Conservation (phyloP, 1,140 invertebrate genomes). For the Papilio machaon region DNA sequence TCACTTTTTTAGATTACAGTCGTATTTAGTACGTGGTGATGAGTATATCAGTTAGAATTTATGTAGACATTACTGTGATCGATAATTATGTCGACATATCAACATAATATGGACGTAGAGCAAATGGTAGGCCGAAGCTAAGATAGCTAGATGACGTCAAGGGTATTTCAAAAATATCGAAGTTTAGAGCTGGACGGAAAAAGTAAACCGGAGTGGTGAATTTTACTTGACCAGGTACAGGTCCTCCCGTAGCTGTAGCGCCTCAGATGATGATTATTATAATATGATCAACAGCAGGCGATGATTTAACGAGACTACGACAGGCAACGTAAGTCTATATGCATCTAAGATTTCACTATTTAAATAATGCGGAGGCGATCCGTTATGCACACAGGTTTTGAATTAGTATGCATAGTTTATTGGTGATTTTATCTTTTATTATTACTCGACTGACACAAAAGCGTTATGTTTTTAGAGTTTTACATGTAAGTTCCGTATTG, state of each 20-base stretch:
- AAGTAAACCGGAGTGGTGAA: too few relatives aligned
- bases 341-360: conserved; percentile 22
- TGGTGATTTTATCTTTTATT: background rate
- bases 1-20: background rate
- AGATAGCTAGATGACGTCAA: too few relatives aligned
- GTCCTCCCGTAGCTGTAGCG: too few relatives aligned
- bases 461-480: too few relatives aligned
- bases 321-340: background rate
- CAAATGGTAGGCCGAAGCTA: too few relatives aligned
- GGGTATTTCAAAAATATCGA: too few relatives aligned
- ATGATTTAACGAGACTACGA: background rate
- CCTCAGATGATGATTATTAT: too few relatives aligned
- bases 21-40: background rate
- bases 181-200: too few relatives aligned
- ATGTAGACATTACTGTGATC: conserved; percentile 1
- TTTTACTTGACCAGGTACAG: too few relatives aligned
- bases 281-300: background rate
- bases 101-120: background rate
- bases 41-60: background rate
- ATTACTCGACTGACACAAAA: too few relatives aligned
- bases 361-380: background rate
- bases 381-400: background rate
- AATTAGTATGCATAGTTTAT: background rate
- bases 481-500: too few relatives aligned
- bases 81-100: background rate